Percentiles rank a stretch among this genome's conserved stretches.
phyloP scores from a whole-genome alignment of 2,113 vertebrate genomes.

The Megaceryle torquata region DNA sequence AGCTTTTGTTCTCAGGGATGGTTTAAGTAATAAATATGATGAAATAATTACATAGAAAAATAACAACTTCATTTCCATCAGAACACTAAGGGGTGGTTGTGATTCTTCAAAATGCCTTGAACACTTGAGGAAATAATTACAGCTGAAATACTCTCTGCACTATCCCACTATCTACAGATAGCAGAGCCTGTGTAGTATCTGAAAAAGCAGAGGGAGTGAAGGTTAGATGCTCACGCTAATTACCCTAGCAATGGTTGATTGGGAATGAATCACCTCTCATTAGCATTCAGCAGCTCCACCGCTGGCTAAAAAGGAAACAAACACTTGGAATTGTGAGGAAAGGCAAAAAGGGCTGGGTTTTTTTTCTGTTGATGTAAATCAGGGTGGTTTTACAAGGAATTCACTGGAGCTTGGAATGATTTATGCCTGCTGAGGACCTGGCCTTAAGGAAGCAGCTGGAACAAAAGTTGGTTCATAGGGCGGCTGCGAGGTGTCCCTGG shows the following conservation, averaged over 20 bases:
- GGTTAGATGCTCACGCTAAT: constrained; percentile 45
- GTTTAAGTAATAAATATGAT: constrained; percentile 68
- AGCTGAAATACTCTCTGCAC: background rate
- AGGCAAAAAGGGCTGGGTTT: background rate
- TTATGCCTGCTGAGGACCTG: background rate
- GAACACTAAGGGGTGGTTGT: constrained; percentile 19
- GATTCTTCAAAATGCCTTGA: constrained; percentile 53
- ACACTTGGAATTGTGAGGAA: background rate
- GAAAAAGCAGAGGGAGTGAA: background rate
- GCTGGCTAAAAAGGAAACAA: constrained; percentile 50
- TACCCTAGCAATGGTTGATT: constrained; percentile 37
- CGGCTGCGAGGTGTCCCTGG: background rate
- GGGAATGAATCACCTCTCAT: constrained; percentile 35
- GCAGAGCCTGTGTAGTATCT: background rate
- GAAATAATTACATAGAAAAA: constrained; percentile 68
- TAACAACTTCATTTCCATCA: constrained; percentile 59
- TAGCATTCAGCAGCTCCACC: constrained; percentile 33
- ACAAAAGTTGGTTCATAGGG: background rate
- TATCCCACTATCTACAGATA: background rate
- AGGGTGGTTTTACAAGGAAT: background rate
- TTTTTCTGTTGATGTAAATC: background rate
- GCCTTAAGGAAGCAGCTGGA: constrained; percentile 4
- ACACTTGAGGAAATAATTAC: constrained; percentile 54
- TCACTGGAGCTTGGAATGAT: constrained; percentile 27
- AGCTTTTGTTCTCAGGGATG: constrained; percentile 49